Conservation (phyloP, 1,140 invertebrate species). For the Lucilia cuprina region DNA sequence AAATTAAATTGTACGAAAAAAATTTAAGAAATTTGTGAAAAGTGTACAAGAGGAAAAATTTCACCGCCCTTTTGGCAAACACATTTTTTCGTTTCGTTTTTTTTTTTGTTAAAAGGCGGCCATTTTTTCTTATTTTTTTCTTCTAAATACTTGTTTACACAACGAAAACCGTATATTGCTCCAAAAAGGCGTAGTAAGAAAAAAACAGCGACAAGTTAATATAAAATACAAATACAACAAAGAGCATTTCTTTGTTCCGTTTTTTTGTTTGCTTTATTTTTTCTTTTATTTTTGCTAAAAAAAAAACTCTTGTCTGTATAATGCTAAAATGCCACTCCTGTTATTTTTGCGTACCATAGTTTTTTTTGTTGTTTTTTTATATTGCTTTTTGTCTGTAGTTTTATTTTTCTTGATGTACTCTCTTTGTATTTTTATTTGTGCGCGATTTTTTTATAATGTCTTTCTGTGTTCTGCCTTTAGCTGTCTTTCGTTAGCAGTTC, state of each 20-base stretch:
- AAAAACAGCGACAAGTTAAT: constrained; percentile 22
- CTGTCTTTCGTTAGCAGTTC: neutral
- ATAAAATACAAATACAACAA: neutral
- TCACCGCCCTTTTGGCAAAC: constrained; percentile 25
- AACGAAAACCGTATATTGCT: neutral
- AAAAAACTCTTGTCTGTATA: neutral
- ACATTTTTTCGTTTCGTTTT: constrained; percentile 3
- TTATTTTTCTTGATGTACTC: neutral
- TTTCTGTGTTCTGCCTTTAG: neutral
- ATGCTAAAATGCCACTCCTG: constrained; percentile 6
- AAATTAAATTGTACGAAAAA: neutral
- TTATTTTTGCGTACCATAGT: constrained; percentile 14
- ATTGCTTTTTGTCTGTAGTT: neutral
- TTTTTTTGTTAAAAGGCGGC: neutral
- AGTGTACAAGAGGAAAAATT: neutral
- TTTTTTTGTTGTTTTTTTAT: neutral
- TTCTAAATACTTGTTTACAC: constrained; percentile 13
- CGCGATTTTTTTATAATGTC: neutral
- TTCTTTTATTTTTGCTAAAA: too few species aligned
- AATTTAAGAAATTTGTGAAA: neutral
- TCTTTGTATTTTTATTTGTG: neutral
- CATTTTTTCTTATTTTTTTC: neutral
- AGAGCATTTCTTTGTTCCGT: constrained; percentile 7
- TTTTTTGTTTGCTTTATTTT: neutral
- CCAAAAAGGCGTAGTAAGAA: constrained; percentile 34